Base-by-base conservation (phyloP, 30 jellyfish, hydroid and myxozoan species). In the Catostylus mosaicus region DNA sequence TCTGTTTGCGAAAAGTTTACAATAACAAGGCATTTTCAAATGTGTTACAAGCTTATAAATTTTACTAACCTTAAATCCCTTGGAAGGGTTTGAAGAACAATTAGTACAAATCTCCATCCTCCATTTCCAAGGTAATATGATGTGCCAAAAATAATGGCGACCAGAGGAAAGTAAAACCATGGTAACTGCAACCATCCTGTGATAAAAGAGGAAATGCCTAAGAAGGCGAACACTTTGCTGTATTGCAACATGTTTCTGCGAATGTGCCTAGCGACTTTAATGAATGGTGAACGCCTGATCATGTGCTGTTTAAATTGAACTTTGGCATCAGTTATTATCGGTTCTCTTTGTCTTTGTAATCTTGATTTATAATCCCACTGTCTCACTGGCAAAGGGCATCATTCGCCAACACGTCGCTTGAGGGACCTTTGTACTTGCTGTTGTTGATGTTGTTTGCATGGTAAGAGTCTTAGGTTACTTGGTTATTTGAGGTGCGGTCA, bases 41-140 rank as follows among this genome's bases (percentile, higher is more conserved):
- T n/a, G n/a, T n/a, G n/a, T 18, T 50, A 50, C 63, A 50, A 4
- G 18, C 63, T 50, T 50, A 24, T 16, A 27, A 43, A 43, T 8
- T 6, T 43, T 43, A 19, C 83, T 56, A n/a, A 84, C 95, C 88
- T 74, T 19, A 74, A 35, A 74, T 84, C 95, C n/a, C 95, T 63
- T 30, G 83, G 84, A 2, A 84, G 35, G 14, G 95, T 84, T 64
- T 26, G 88, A 30, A 43, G 48, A 0, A 84, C 77, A 30, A 35
- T 84, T 19, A 68, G 70, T 56, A 64, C 54, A 31, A 35, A 56
- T 45, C 88, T 61, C 95, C 95, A 84, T 43, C 95, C 95, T n/a
- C 95, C 95, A 63, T 83, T 84, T 61, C 80, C 85, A 65, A 74
- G 81, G 61, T 72, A 84, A 45, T 50, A 84, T 2, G 85, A 20